Percentiles rank a stretch among this genome's conserved stretches.
Evolutionary conservation across 2,888 invertebrate genomes (phyloP).

Genomic region (Phytoseiulus persimilis): DNA sequence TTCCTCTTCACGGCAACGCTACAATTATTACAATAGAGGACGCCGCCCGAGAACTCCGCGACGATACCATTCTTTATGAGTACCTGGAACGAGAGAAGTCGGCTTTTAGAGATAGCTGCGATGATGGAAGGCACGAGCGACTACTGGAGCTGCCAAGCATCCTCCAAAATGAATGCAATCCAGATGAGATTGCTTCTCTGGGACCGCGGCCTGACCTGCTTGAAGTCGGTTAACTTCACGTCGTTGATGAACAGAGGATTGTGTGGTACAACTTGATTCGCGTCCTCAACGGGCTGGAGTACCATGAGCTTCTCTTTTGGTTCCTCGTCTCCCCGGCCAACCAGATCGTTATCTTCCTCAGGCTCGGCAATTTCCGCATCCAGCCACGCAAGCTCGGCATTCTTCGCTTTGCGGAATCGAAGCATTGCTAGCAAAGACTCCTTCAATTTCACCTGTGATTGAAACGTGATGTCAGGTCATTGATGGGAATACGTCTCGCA

Average conservation of each 20-base stretch:
- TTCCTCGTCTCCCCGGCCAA: slow-evolving; percentile 47
- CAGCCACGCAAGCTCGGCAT: slow-evolving; percentile 93
- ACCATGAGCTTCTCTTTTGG: slow-evolving; percentile 41
- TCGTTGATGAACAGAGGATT: slow-evolving; percentile 84
- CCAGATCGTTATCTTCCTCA: slow-evolving; percentile 45
- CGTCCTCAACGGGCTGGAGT: slow-evolving; percentile 41
- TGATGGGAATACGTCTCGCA: no score
- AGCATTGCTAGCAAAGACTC: slow-evolving; percentile 81
- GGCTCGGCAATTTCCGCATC: slow-evolving; percentile 62
- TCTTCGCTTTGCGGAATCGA: slow-evolving; percentile 71
- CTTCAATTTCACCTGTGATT: slow-evolving; percentile 69
- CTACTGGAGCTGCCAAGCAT: no score
- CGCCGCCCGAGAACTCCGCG: slow-evolving; percentile 82
- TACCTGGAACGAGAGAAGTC: slow-evolving; percentile 48
- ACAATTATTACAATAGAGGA: slow-evolving; percentile 85
- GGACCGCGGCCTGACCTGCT: slow-evolving; percentile 59
- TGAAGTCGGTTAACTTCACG: slow-evolving; percentile 81
- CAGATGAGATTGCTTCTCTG: no score
- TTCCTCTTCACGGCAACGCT: slow-evolving; percentile 79
- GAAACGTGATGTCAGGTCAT: slow-evolving; percentile 36
- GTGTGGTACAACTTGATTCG: slow-evolving; percentile 54
- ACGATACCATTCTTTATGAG: slow-evolving; percentile 65
- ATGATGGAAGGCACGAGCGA: no score
- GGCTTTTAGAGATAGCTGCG: no score
- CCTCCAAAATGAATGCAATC: no score